A percentile compares a stretch with the other conserved stretches of the same genome.
Evolutionary conservation across 2,113 vertebrate species (phyloP).

Genomic region (Lagopus leucura): DNA sequence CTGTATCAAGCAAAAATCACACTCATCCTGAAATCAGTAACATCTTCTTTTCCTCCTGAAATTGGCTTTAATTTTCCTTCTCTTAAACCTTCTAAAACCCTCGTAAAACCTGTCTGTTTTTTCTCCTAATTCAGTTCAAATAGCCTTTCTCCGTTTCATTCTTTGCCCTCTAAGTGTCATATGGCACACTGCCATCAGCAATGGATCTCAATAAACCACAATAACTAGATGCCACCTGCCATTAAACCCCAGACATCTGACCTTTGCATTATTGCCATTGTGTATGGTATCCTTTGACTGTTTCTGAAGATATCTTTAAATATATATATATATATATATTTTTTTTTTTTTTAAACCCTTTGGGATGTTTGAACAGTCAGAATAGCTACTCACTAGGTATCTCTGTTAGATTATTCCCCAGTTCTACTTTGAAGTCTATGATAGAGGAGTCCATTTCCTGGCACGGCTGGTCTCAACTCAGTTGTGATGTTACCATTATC

Average conservation of each 20-base stretch:
- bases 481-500: background rate
- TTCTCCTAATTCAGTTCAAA: background rate
- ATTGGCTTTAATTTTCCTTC: background rate
- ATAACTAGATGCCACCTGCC: background rate
- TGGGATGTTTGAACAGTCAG: background rate
- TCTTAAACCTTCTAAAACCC: background rate
- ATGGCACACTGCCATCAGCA: background rate
- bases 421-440: background rate
- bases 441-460: background rate
- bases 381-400: background rate
- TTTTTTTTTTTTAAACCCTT: background rate
- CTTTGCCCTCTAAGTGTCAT: background rate
- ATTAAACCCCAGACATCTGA: background rate
- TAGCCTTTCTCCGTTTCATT: background rate
- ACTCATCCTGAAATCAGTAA: background rate
- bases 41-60: background rate
- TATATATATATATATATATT: background rate
- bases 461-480: background rate
- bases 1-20: background rate
- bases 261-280: background rate
- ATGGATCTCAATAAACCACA: background rate
- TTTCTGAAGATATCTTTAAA: background rate
- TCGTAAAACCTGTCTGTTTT: background rate
- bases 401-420: background rate
- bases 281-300: background rate